Conservation (phyloP, 2,888 invertebrate species). For the Sinelater perroti region DNA sequence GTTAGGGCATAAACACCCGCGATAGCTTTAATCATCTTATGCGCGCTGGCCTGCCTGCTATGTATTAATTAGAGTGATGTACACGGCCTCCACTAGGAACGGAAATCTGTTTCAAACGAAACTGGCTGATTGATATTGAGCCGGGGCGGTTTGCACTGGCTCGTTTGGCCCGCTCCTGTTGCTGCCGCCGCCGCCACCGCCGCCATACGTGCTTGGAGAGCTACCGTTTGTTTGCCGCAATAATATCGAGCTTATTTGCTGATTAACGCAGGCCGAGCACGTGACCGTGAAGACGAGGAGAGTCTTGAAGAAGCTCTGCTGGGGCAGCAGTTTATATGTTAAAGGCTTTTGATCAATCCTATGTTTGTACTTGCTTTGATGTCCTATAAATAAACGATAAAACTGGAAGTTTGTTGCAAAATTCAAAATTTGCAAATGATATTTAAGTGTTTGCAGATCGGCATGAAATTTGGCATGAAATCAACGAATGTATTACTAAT, state of each 20-base stretch:
- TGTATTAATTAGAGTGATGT: slow-evolving; percentile 61
- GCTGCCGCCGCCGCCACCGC: slow-evolving; percentile 44
- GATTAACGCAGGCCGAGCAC: slow-evolving; percentile 17
- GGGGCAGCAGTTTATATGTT: too few species aligned
- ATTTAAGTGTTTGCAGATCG: too few species aligned
- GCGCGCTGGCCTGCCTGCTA: slow-evolving; percentile 54
- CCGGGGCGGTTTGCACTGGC: slow-evolving; percentile 43
- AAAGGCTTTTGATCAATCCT: background rate
- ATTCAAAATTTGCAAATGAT: too few species aligned
- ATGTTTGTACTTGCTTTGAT: background rate
- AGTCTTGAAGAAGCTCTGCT: too few species aligned
- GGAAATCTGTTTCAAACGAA: slow-evolving; percentile 48
- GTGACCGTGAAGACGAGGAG: slow-evolving; percentile 7
- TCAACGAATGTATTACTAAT: too few species aligned
- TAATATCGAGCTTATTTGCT: slow-evolving; percentile 31
- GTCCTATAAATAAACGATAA: background rate
- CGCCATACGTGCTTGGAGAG: too few species aligned
- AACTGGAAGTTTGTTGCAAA: too few species aligned
- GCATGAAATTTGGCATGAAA: too few species aligned
- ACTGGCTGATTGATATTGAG: slow-evolving; percentile 50
- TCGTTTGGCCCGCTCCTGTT: slow-evolving; percentile 43
- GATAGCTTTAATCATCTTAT: slow-evolving; percentile 55
- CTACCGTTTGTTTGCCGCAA: slow-evolving; percentile 27
- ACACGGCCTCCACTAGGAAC: slow-evolving; percentile 44
- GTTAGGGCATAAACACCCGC: slow-evolving; percentile 37